Conservation (phyloP, 2,797 vertebrate species). For the Bovichtus variegatus region DNA sequence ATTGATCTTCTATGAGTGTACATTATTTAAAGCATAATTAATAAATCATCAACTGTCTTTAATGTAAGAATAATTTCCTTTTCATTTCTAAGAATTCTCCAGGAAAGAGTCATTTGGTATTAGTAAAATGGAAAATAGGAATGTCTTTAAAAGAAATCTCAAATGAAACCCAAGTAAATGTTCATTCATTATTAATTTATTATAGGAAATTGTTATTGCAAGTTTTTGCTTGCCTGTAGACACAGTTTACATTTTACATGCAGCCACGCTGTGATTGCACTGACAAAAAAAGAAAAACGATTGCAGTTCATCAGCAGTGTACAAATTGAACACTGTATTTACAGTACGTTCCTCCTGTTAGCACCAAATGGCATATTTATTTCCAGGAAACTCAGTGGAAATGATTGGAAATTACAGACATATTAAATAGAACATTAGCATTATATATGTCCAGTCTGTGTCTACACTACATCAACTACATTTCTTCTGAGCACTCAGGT, state of each 20-base stretch:
- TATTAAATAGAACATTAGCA: background rate
- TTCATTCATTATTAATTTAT: slow-evolving; percentile 19
- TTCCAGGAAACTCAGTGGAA: background rate
- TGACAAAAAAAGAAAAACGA: background rate
- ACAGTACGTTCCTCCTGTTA: background rate
- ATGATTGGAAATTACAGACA: background rate
- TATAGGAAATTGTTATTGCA: background rate
- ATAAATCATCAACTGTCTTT: too few species aligned
- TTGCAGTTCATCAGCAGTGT: background rate
- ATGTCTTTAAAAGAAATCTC: slow-evolving; percentile 21
- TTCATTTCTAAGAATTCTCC: background rate
- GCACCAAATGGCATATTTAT: background rate
- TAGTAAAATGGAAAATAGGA: background rate
- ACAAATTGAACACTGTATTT: background rate
- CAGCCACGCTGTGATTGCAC: background rate
- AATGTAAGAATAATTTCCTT: too few species aligned
- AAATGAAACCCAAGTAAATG: slow-evolving; percentile 7
- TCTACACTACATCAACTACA: background rate
- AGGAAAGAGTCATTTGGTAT: background rate
- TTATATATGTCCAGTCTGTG: background rate
- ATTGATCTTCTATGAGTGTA: background rate
- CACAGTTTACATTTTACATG: background rate
- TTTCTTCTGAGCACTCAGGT: background rate
- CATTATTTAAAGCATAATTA: slow-evolving; percentile 1
- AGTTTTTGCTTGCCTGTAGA: slow-evolving; percentile 5